Evolutionary conservation across 2,797 vertebrate species (phyloP), one percentile per base, ranked within the genome.

Genomic region (Tenualosa thibaudeaui): DNA sequence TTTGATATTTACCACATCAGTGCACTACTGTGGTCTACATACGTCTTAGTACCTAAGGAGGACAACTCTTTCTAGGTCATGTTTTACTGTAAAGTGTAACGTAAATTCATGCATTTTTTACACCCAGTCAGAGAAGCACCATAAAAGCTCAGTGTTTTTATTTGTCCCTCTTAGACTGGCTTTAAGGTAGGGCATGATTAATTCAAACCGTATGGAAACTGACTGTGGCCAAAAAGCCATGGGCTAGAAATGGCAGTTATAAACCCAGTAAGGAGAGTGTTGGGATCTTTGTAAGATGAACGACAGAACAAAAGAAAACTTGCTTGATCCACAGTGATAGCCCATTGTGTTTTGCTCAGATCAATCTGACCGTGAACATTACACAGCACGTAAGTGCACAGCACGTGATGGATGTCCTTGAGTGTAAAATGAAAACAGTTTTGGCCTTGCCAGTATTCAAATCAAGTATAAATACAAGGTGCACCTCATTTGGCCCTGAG

Each of bases 1-100:
- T 40, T 71, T 71, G 65, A 78, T n/a, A 78, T 78, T 78, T 78
- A 78, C 71, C 71, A 78, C 71, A 78, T 78, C 40, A 78, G 31
- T 7, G 5, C 65, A 26, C 24, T 6, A 19, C 31, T 75, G 68
- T 75, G 68, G 68, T 43, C 15, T 19, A 75, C 9, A 75, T 5
- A 43, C 2, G 37, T 10, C 31, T 43, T 17, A 3, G 9, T 1
- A 12, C 31, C 68, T 75, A 3, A 15, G 51, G 68, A 75, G 68
- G 68, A 15, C 31, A 3, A 43, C 71, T 22, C 19, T 19, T 78
- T 78, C 22, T 46, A 46, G 71, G 71, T 78, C 71, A 46, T 8
- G 40, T 12, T 46, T 19, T 43, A 22, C 58, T 51, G 58, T 82
- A 22, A 75, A 75, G 31, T 51, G 58, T 82, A 22, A 75, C 43